A percentile compares a stretch with the other conserved stretches of the same genome.
Evolutionary conservation across 2,797 vertebrate species (phyloP).

Genomic region (Oreortyx pictus): DNA sequence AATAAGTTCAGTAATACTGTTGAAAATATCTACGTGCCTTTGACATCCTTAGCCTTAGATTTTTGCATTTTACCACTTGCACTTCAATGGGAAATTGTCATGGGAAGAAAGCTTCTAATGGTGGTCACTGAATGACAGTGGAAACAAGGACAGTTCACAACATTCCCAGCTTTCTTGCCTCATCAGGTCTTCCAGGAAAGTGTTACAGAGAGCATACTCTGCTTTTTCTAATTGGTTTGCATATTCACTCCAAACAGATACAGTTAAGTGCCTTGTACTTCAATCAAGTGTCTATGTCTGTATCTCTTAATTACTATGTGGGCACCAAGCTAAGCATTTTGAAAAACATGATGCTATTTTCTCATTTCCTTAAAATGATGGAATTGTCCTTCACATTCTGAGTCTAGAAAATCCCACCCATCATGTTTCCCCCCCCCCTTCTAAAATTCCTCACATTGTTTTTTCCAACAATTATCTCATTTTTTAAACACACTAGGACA

Average conservation of each 20-base stretch:
- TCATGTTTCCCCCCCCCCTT: neutral
- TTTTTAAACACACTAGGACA: constrained; percentile 40
- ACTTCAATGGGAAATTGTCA: neutral
- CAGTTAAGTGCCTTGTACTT: neutral
- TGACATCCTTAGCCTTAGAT: neutral
- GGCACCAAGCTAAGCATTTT: neutral
- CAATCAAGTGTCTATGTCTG: neutral
- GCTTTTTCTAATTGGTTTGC: neutral
- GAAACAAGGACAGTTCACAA: neutral
- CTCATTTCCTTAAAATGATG: neutral
- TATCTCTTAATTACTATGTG: neutral
- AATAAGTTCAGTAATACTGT: neutral
- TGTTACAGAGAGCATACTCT: neutral
- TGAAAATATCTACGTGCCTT: neutral
- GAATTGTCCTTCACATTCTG: neutral
- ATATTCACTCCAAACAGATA: constrained; percentile 14
- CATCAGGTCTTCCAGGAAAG: neutral
- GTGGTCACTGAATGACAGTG: neutral
- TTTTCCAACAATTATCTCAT: constrained; percentile 50
- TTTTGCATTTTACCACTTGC: neutral
- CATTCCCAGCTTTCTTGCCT: neutral
- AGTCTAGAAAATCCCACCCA: neutral
- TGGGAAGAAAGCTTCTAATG: neutral
- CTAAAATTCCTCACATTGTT: constrained; percentile 40
- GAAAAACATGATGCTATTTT: neutral